These are phyloP conservation scores for Drosophila ananassae DNA, from an alignment of 1,140 invertebrate genomes.

Conservation along the genomic window DNA sequence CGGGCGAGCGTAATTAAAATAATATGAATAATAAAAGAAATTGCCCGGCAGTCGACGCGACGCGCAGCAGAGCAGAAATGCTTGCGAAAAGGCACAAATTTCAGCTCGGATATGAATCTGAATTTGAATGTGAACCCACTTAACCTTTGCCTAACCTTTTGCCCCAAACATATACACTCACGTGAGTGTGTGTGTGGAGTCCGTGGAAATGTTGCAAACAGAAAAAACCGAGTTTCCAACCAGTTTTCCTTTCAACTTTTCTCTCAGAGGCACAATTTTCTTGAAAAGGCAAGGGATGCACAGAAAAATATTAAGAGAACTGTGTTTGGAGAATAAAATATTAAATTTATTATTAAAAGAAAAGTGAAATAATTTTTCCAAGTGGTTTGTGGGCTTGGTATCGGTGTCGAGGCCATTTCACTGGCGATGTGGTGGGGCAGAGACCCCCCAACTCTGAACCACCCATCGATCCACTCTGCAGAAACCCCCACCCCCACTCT, in stretches of 20 bases:
- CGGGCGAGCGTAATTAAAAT: slow-evolving; percentile 67
- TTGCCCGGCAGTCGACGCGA: slow-evolving; percentile 33
- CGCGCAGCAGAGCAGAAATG: slow-evolving; percentile 58
- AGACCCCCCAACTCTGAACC: background rate
- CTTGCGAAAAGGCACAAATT: slow-evolving; percentile 55
- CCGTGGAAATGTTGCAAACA: slow-evolving; percentile 40
- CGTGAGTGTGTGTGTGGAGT: slow-evolving; percentile 7
- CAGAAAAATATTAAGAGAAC: slow-evolving; percentile 5
- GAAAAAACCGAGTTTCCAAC: slow-evolving; percentile 32
- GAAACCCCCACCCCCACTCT: background rate
- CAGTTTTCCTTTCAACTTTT: slow-evolving; percentile 28
- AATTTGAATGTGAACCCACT: slow-evolving; percentile 38
- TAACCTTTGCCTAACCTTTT: slow-evolving; percentile 62
- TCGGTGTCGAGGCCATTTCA: slow-evolving; percentile 50
- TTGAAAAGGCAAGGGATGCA: slow-evolving; percentile 18
- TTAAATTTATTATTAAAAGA: background rate
- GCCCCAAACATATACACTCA: slow-evolving; percentile 12
- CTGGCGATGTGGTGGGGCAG: slow-evolving; percentile 30
- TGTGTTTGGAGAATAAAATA: background rate
- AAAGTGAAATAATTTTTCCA: too few relatives aligned
- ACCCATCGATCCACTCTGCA: background rate
- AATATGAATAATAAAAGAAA: slow-evolving; percentile 71
- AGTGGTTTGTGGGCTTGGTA: background rate
- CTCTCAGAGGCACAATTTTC: slow-evolving; percentile 5
- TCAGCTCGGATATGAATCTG: slow-evolving; percentile 30